Conservation (phyloP, 53 echinoderm and acorn worm genomes). For the Astropecten irregularis region DNA sequence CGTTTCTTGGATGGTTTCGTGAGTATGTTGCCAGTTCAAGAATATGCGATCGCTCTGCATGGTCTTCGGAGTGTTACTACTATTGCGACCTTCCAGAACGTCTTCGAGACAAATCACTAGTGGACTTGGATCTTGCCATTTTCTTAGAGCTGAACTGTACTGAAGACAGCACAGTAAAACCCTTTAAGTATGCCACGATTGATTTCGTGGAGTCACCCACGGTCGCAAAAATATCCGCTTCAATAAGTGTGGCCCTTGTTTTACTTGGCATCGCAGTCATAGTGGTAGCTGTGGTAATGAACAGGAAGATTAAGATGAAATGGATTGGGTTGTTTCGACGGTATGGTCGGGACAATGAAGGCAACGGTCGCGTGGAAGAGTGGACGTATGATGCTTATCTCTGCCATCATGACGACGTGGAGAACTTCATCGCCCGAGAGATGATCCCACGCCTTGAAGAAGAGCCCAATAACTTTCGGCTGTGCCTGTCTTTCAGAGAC, state of each 20-base stretch:
- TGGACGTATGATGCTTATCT: conserved; percentile 41
- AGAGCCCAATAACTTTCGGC: conserved; percentile 8
- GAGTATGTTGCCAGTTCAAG: too few species aligned
- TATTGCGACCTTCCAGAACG: not conserved
- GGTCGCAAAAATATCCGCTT: not conserved
- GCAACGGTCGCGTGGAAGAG: not conserved
- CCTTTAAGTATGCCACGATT: not conserved
- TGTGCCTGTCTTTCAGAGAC: conserved; percentile 51
- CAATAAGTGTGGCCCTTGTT: too few species aligned
- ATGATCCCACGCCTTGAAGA: conserved; percentile 35
- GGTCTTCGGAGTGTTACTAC: conserved; percentile 1
- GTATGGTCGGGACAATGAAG: not conserved
- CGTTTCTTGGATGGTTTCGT: conserved; percentile 36
- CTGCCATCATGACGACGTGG: conserved; percentile 24
- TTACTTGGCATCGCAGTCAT: not conserved
- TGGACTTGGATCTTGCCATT: not conserved
- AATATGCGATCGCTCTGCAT: not conserved
- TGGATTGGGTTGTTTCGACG: conserved; percentile 31
- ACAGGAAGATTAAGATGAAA: conserved; percentile 25
- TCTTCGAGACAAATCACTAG: not conserved
- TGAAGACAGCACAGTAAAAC: not conserved
- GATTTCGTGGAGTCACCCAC: conserved; percentile 3
- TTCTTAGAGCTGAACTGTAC: conserved; percentile 25
- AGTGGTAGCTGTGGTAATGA: not conserved
- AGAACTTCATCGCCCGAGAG: conserved; percentile 13